Conservation (phyloP, 2,888 invertebrate species). For the Thymelicus sylvestris region DNA sequence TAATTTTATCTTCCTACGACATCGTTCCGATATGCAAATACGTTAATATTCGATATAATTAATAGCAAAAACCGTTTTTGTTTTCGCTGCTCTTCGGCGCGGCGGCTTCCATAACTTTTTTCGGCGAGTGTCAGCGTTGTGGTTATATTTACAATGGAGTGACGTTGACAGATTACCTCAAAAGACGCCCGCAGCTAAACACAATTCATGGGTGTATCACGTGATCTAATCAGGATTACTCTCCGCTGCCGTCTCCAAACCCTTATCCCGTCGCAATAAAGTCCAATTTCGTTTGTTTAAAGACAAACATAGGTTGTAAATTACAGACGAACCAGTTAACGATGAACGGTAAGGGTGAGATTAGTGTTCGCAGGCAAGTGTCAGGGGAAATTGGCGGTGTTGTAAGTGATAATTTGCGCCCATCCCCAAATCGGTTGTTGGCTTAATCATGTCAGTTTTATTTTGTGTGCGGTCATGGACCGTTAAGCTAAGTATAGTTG, state of each 20-base stretch:
- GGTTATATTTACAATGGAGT: constrained; percentile 50
- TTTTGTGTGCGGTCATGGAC: constrained; percentile 51
- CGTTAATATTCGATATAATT: constrained; percentile 13
- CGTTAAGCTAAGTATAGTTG: constrained; percentile 29
- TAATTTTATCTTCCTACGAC: background rate
- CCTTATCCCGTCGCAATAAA: constrained; percentile 10
- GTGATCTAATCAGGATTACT: constrained; percentile 37
- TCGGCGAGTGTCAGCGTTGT: constrained; percentile 42
- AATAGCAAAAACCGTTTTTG: constrained; percentile 27
- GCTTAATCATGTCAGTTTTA: constrained; percentile 55
- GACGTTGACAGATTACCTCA: constrained; percentile 60
- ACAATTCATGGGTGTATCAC: constrained; percentile 46
- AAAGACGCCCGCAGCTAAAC: constrained; percentile 52
- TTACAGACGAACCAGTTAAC: constrained; percentile 27
- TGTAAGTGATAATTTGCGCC: constrained; percentile 54
- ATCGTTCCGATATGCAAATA: constrained; percentile 18
- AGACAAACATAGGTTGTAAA: constrained; percentile 16
- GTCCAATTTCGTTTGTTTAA: constrained; percentile 6
- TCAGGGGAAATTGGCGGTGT: constrained; percentile 44
- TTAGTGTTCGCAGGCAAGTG: constrained; percentile 28
- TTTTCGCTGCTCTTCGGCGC: constrained; percentile 15
- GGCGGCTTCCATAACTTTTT: constrained; percentile 36
- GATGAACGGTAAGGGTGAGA: constrained; percentile 32
- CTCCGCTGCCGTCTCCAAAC: background rate
- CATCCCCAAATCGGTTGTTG: constrained; percentile 49